phyloP scores from a whole-genome alignment of 1,140 invertebrate genomes.

The Teleopsis dalmanni region DNA sequence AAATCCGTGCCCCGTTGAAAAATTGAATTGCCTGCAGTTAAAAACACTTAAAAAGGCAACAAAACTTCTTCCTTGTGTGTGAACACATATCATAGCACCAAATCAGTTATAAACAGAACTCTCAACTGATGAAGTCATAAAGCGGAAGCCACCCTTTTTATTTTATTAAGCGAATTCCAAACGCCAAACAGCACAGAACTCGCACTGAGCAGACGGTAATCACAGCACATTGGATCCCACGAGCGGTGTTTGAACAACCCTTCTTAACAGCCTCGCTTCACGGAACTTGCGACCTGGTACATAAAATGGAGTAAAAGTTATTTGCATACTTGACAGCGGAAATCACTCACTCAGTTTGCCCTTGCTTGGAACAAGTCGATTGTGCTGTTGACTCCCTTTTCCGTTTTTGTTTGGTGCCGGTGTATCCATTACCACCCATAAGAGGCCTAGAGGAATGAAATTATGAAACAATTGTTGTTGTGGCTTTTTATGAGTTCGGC shows the following conservation, averaged over 20 bases:
- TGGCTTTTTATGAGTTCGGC: constrained; percentile 14
- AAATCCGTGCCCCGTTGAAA: too few species aligned
- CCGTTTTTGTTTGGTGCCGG: constrained; percentile 19
- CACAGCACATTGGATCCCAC: not conserved
- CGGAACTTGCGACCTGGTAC: too few species aligned
- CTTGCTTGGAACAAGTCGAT: not conserved
- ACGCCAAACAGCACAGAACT: not conserved
- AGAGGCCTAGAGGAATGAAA: not conserved
- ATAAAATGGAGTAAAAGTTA: constrained; percentile 14
- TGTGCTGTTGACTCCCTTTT: constrained; percentile 8
- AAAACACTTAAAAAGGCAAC: constrained; percentile 26
- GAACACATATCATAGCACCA: constrained; percentile 7
- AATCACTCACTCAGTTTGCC: constrained; percentile 36
- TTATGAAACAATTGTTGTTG: constrained; percentile 6
- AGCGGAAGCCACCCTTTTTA: constrained; percentile 15
- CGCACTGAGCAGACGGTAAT: not conserved
- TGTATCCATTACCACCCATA: constrained; percentile 15
- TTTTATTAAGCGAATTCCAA: not conserved
- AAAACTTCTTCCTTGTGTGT: not conserved
- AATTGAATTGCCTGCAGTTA: constrained; percentile 42
- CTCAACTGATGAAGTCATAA: constrained; percentile 20
- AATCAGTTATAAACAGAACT: not conserved
- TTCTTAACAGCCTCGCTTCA: too few species aligned
- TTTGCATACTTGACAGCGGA: constrained; percentile 40
- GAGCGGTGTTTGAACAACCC: not conserved